Percentiles rank a stretch among this genome's conserved stretches.
Conservation (phyloP, 92 coral and sea anemone species). For the Porites lobata region DNA sequence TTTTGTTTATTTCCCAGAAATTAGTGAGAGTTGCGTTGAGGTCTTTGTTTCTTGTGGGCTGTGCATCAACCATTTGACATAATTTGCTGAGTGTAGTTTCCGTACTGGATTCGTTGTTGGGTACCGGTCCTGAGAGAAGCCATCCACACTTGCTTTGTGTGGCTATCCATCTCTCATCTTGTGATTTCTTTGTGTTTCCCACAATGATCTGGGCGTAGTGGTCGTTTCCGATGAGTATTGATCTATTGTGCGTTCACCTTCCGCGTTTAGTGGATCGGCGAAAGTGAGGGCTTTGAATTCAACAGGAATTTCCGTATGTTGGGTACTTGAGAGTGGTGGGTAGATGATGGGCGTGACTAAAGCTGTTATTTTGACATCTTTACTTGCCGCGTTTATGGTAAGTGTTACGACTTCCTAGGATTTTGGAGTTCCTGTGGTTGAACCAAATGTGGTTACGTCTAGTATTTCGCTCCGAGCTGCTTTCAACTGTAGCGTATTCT, state of each 20-base stretch:
- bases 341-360: slow-evolving; percentile 68
- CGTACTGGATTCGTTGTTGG: no score
- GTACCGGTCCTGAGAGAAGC: no score
- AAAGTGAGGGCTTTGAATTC: slow-evolving; percentile 5
- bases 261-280: slow-evolving; percentile 17
- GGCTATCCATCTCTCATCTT: no score
- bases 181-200: no score
- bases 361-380: slow-evolving; percentile 37
- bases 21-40: no score
- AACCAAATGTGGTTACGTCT: slow-evolving; percentile 73
- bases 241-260: slow-evolving; percentile 17
- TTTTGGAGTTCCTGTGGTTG: slow-evolving; percentile 44
- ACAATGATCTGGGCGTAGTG: no score
- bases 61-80: no score
- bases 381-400: slow-evolving; percentile 41
- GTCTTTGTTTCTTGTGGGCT: no score
- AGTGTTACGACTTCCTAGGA: slow-evolving; percentile 45
- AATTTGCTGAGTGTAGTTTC: no score
- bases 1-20: no score
- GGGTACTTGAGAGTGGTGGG: slow-evolving; percentile 46
- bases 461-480: slow-evolving; percentile 44
- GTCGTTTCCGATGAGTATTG: no score
- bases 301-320: background rate
- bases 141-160: no score
- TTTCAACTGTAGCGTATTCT: slow-evolving; percentile 51